Evolutionary conservation across 1,140 invertebrate species (phyloP), one percentile per base, ranked within the genome.

Genomic region (Zaprionus camerounensis): DNA sequence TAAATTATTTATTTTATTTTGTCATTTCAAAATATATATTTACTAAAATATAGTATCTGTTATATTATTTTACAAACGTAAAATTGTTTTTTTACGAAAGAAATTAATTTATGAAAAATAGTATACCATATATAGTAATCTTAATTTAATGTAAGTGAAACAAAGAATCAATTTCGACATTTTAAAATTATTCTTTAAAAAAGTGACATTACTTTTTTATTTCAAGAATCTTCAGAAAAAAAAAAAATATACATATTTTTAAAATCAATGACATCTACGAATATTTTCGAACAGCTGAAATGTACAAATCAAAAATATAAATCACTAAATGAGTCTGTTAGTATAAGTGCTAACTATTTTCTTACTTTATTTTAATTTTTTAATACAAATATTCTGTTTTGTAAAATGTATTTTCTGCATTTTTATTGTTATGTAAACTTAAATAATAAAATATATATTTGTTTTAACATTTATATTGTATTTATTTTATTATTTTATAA

Each of bases 401-500:
- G 46, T 24, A 51, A 51, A 17, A 36, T 20, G 11, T 36, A 56
- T 63, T 64, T 64, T 28, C 7, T 24, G 61, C 41, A 46, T 67
- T 22, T 62, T 75, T 70, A 41, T 53, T 38, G 22, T 28, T 38
- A 64, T 71, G 55, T 6, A 22, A 24, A 56, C 20, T 9, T 59
- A 17, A n/a, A 17, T 62, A 62, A 41, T 38, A 57, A 74, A 75
- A 34, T 44, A 26, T 38, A 62, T 38, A 62, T 38, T 62, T 17
- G 20, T 61, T 22, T 46, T 36, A 56, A 22, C 26, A 62, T n/a
- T 24, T 44, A 22, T 36, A 17, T 38, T 61, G n/a, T 24, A 44
- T 53, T 71, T 46, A 17, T 46, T 61, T 51, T 38, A 31, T 31
- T 55, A n/a, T 57, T 69, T 31, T 44, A 22, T 24, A 26, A 34